Evolutionary conservation across 2,113 vertebrate genomes (phyloP).

Genomic region (Melozone crissalis): DNA sequence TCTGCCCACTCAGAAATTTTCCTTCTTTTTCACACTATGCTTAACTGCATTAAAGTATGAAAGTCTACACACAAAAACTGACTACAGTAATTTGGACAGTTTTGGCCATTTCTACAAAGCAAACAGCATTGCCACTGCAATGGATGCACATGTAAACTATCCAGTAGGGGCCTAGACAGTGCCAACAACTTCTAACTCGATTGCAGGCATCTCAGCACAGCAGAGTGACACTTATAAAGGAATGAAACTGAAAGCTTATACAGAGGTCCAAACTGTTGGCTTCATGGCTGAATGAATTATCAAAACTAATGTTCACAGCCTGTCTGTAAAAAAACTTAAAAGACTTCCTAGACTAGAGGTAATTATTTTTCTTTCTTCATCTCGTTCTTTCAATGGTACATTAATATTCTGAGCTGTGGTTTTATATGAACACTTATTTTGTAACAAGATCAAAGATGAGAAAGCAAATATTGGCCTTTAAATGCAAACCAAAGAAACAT

Average conservation of each 20-base stretch:
- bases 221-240: neutral
- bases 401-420: neutral
- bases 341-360: neutral
- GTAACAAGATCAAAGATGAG: neutral
- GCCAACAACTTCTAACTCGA: neutral
- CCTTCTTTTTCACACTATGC: neutral
- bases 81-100: neutral
- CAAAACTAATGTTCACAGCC: neutral
- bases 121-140: neutral
- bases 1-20: neutral
- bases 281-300: neutral
- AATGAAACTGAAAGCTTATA: neutral
- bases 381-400: neutral
- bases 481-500: neutral
- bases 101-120: neutral
- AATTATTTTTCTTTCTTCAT: neutral
- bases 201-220: neutral
- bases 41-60: neutral
- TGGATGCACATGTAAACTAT: neutral
- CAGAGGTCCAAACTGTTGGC: neutral
- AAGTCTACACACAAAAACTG: neutral
- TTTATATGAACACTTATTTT: neutral
- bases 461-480: slow-evolving; percentile 6
- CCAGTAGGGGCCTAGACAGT: neutral
- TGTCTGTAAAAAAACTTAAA: neutral